Percentiles rank a stretch among this genome's conserved stretches.
These are phyloP conservation scores for Nicator chloris DNA, from an alignment of 2,113 vertebrate species.

Conservation along the genomic window DNA sequence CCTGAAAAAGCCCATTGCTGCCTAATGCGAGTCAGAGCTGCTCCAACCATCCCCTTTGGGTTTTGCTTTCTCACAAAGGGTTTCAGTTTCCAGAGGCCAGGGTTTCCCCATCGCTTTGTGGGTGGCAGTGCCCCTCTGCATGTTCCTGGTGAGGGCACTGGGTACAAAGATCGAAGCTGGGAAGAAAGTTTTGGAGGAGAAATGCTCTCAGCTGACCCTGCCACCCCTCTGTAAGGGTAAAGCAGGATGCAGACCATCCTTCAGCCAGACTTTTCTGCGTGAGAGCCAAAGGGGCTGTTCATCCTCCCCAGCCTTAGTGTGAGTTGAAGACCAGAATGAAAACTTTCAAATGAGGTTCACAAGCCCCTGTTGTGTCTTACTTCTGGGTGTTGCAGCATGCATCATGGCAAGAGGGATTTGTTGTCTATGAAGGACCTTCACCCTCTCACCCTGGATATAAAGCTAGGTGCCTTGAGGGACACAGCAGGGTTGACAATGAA, in stretches of 20 bases:
- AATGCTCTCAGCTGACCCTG: background rate
- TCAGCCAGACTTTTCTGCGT: background rate
- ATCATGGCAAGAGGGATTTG: background rate
- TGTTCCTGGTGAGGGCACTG: background rate
- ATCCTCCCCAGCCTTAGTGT: fast-evolving
- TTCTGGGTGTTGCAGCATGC: background rate
- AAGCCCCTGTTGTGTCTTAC: background rate
- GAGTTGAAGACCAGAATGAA: background rate
- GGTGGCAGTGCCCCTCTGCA: background rate
- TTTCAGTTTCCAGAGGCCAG: background rate
- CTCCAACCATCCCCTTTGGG: background rate
- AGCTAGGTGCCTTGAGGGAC: background rate
- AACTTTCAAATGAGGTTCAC: background rate
- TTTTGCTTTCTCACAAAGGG: background rate
- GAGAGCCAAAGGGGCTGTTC: background rate
- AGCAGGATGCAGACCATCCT: background rate
- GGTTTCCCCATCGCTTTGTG: background rate
- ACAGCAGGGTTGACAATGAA: background rate
- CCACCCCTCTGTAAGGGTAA: background rate
- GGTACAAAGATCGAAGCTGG: background rate
- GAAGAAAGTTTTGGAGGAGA: background rate
- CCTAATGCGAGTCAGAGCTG: background rate
- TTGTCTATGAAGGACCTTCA: background rate
- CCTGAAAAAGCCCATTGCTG: background rate
- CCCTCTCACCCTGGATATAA: background rate